Base-by-base conservation (phyloP, 37 sponge, comb jelly and placozoan species). In the Agelas oroides region DNA sequence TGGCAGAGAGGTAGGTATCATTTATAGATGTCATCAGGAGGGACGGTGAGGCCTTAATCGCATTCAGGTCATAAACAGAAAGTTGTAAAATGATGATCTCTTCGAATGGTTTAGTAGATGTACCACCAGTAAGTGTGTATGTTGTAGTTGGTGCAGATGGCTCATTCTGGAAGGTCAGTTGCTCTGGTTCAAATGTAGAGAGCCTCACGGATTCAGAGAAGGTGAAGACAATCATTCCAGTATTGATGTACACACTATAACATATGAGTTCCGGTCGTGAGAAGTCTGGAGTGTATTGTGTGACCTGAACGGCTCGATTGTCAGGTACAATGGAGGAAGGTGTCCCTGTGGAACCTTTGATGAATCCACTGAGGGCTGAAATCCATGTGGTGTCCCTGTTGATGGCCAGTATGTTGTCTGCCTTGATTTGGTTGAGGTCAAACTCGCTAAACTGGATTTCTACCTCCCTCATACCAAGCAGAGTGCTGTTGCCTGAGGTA, bases 201-300 rank as follows among this genome's bases (percentile, higher is more conserved):
- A 75, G 32, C 15, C 82, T 76, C 18, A 96, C 89, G 30, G 93
- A 79, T 39, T 96, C 96, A 27, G 89, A 87, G 86, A 96, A 96
- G 0, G 93, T 96, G 28, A 96, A 74, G 0, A 77, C 28, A 20
- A 91, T 66, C 53, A 89, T 79, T 18, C 68, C 87, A 55, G 36
- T 78, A 63, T 90, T 84, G 65, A 96, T n/a, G 77, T 88, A 93
- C 21, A 96, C 67, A 25, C 57, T 66, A 71, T 80, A 96, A 38
- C 77, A 78, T 25, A 54, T 30, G 1, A 94, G 86, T 53, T 75
- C 65, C 25, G 96, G 96, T 77, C 91, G 36, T 40, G 82, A 84
- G 62, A 63, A 83, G 65, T 96, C 96, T 32, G 91, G 92, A 69
- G 83, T 92, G 84, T 71, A 97, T 13, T 78, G 74, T 34, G 70